Evolutionary conservation across 2,888 invertebrate genomes (phyloP).

Genomic region (Cheilosia vulpina): DNA sequence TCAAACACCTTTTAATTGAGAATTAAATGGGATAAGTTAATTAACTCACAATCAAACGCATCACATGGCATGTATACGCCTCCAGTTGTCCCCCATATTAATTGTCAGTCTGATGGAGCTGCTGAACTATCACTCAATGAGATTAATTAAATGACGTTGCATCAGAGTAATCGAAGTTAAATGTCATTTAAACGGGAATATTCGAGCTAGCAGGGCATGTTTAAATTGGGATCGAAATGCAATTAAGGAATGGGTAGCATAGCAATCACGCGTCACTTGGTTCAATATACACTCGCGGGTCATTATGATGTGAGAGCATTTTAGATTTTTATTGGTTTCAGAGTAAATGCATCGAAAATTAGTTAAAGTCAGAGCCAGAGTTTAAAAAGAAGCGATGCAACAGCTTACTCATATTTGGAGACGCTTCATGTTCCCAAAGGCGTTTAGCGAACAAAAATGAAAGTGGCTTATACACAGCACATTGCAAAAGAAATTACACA

Average conservation of each 20-base stretch:
- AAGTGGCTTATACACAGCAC: no score
- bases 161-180: conserved; percentile 25
- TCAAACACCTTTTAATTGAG: conserved; percentile 37
- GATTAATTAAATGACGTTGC: conserved; percentile 47
- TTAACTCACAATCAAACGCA: conserved; percentile 31
- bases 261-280: not conserved
- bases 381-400: no score
- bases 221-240: not conserved
- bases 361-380: no score
- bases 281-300: no score
- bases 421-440: no score
- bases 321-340: no score
- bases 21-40: conserved; percentile 40
- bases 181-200: conserved; percentile 5
- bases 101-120: conserved; percentile 8
- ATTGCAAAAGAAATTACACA: no score
- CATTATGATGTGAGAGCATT: no score
- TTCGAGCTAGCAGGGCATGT: not conserved
- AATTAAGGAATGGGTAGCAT: not conserved
- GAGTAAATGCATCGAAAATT: no score
- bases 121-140: conserved; percentile 23
- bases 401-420: no score
- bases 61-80: conserved; percentile 2
- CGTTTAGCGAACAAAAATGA: no score
- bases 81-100: conserved; percentile 6